Evolutionary conservation across 2,797 vertebrate species (phyloP), one percentile per base, ranked within the genome.

Genomic region (Paratrypauchen microcephalus): DNA sequence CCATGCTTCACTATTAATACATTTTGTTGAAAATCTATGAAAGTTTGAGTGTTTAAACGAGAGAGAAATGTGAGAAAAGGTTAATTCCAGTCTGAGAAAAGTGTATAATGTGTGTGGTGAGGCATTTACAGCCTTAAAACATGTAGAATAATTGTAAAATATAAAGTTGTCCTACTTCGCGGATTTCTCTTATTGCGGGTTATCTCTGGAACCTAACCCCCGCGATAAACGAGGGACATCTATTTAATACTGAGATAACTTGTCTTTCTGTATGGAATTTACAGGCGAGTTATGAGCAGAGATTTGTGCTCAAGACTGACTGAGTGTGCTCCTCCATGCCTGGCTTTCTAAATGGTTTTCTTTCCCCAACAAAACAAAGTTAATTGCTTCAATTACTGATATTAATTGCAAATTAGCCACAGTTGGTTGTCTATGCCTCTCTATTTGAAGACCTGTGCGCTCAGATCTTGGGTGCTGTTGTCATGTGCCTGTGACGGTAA

Each of bases 341-440:
- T 69, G 66, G 65, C 39, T 73, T 73, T 81, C 65, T 87, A 81
- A 89, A 81, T 79, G 71, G 77, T 74, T 89, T 88, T 69, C 76
- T 80, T 83, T 83, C 76, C 78, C 71, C 77, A 87, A 86, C 87
- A 88, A 89, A 90, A 79, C 79, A 87, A 89, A 88, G 84, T 86
- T 89, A 89, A 91, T 90, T 85, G 85, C 83, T 83, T 88, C 86
- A 89, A 84, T 89, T 86, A 87, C 77, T 71, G 78, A 87, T 87
- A 89, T 85, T 84, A 88, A 89, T 90, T 87, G 81, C 85, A 87
- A 89, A 88, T 88, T 86, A 88, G 69, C 74, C 47, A 1, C 57
- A 75, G 79, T 82, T 76, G 80, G 75, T 78, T 86, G 82, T 84
- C 48, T 86, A 76, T 73, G 82, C 75, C 74, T 86, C 71, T 83